phyloP scores from a whole-genome alignment of 2,888 invertebrate species.

The Magallana nippona region DNA sequence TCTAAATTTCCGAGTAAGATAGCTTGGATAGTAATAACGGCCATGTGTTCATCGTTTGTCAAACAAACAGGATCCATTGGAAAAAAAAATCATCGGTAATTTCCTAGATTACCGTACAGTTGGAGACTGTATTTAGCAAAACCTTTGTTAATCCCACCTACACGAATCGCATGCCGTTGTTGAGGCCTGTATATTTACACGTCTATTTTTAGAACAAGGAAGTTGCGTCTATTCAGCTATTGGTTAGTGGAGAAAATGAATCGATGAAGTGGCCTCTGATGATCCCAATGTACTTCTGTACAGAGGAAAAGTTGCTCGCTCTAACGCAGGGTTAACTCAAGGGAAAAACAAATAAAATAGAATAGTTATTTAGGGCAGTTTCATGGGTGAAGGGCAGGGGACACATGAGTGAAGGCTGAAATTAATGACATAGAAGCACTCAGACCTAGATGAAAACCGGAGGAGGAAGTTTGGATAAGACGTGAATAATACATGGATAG shows the following conservation, averaged over 20 bases:
- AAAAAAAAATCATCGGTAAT: not conserved
- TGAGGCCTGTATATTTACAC: not conserved
- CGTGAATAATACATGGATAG: not conserved
- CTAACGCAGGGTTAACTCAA: not conserved
- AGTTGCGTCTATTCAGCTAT: conserved; percentile 13
- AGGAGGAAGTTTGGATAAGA: not conserved
- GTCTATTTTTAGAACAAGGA: conserved; percentile 31
- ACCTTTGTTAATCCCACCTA: conserved; percentile 14
- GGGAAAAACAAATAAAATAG: not conserved
- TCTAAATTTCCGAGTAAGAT: conserved; percentile 3
- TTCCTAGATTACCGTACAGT: not conserved
- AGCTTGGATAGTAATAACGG: not conserved
- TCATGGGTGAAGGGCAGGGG: too few species aligned
- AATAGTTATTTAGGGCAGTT: not conserved
- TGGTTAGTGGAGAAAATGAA: conserved; percentile 25
- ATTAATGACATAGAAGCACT: too few species aligned
- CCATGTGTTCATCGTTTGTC: not conserved
- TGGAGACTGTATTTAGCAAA: too few species aligned
- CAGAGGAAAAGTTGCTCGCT: not conserved
- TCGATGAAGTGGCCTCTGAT: not conserved
- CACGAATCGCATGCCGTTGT: not conserved
- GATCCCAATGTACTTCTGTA: not conserved
- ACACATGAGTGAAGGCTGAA: too few species aligned
- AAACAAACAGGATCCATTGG: not conserved
- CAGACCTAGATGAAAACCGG: too few species aligned